A percentile compares a stretch with the other conserved stretches of the same genome.
Evolutionary conservation across 2,113 vertebrate species (phyloP).

Genomic region (Anseranas semipalmata): DNA sequence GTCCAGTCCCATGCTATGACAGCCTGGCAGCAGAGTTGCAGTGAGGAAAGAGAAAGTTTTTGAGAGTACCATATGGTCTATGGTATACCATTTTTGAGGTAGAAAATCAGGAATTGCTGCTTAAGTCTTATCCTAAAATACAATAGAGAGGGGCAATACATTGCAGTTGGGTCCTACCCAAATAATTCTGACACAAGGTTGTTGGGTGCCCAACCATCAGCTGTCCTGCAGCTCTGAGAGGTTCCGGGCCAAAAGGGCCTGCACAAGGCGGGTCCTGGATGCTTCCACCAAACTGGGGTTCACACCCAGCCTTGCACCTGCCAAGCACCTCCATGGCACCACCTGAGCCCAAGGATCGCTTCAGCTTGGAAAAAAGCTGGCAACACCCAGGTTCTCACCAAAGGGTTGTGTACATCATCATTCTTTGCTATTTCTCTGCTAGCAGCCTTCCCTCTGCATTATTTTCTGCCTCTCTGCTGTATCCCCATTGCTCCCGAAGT

Average conservation of each 20-base stretch:
- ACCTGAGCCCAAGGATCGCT: not conserved
- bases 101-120: not conserved
- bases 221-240: not conserved
- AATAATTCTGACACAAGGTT: rapidly evolving
- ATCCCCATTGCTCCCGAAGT: not conserved
- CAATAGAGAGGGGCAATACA: rapidly evolving
- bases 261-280: rapidly evolving
- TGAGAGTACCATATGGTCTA: too few species aligned
- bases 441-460: not conserved
- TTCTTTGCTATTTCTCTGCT: not conserved
- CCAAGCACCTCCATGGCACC: not conserved
- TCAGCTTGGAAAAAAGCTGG: not conserved
- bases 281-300: not conserved
- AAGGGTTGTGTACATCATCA: not conserved
- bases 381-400: not conserved
- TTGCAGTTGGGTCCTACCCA: not conserved
- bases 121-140: rapidly evolving
- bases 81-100: rapidly evolving
- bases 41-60: not conserved
- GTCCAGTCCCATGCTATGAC: not conserved
- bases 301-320: rapidly evolving
- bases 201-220: not conserved
- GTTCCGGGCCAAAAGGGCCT: not conserved
- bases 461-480: not conserved
- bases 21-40: not conserved